phyloP scores from a whole-genome alignment of 1,140 invertebrate species.

The Babylonia areolata region DNA sequence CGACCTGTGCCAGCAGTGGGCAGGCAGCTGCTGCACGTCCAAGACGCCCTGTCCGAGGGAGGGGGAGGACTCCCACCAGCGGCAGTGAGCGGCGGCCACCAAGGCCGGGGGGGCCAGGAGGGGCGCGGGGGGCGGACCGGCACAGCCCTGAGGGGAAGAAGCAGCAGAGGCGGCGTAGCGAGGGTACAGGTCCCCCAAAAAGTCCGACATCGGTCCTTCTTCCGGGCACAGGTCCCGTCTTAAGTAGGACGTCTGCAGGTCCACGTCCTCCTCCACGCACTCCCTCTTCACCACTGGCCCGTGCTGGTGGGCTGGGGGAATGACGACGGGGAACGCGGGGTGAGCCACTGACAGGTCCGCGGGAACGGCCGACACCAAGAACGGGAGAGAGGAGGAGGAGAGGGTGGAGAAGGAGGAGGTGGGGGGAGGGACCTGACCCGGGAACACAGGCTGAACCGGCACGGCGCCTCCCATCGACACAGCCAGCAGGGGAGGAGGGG shows the following conservation, averaged over 20 bases:
- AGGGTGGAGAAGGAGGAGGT: constrained; percentile 8
- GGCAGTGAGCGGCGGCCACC: not conserved
- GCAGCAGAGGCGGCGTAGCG: too few species aligned
- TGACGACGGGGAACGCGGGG: not conserved
- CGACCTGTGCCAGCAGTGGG: constrained; percentile 18
- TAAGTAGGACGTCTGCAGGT: not conserved
- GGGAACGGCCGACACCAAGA: constrained; percentile 28
- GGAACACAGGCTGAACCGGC: not conserved
- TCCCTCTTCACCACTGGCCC: not conserved
- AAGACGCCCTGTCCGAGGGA: too few species aligned
- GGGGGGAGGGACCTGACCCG: not conserved
- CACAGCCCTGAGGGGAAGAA: not conserved
- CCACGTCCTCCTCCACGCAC: not conserved
- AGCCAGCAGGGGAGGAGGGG: constrained; percentile 42
- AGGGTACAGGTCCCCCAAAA: too few species aligned
- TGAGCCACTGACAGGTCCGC: not conserved
- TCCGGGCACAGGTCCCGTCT: not conserved
- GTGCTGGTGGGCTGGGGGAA: constrained; percentile 3
- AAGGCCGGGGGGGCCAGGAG: not conserved
- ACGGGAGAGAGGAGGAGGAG: constrained; percentile 15
- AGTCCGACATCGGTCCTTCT: not conserved
- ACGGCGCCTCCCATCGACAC: not conserved
- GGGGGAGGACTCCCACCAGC: not conserved
- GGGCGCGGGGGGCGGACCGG: not conserved
- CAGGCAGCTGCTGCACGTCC: not conserved